A percentile compares a stretch with the other conserved stretches of the same genome.
These are phyloP conservation scores for Anguilla pacifica DNA, from an alignment of 2,797 vertebrate species.

Conservation along the genomic window DNA sequence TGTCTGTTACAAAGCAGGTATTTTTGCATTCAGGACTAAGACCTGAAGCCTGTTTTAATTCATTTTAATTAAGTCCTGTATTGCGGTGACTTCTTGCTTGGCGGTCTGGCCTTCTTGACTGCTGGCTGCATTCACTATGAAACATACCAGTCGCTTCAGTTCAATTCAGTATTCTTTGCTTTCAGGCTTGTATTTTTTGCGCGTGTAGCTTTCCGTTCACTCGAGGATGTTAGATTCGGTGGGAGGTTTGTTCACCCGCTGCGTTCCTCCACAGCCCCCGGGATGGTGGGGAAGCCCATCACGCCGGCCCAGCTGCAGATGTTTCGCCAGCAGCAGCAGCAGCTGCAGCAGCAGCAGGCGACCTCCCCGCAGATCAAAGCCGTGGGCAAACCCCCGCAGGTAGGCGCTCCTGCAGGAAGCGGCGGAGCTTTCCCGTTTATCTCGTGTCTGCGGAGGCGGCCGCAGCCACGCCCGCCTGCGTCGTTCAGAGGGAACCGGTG, in stretches of 20 bases:
- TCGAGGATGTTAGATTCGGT: background rate
- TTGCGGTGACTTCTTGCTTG: background rate
- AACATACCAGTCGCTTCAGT: background rate
- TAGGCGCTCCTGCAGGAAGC: slow-evolving; percentile 46
- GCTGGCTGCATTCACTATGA: background rate
- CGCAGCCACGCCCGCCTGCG: background rate
- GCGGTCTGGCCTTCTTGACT: background rate
- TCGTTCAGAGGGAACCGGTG: background rate
- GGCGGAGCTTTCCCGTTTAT: background rate
- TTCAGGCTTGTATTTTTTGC: background rate
- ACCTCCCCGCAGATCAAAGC: slow-evolving; percentile 83
- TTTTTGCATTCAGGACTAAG: too few species aligned
- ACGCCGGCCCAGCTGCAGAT: slow-evolving; percentile 80
- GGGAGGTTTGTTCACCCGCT: too few species aligned
- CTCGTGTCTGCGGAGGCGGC: background rate
- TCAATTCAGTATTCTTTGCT: background rate
- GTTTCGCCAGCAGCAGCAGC: slow-evolving; percentile 81
- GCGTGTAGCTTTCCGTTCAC: background rate
- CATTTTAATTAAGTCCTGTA: background rate
- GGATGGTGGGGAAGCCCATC: slow-evolving; percentile 76
- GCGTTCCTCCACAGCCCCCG: slow-evolving; percentile 58
- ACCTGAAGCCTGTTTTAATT: too few species aligned
- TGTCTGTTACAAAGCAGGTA: too few species aligned
- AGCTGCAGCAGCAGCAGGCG: slow-evolving; percentile 74
- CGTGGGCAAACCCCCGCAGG: slow-evolving; percentile 81